Conservation (phyloP, 1,140 invertebrate species). For the Lordiphosa collinella region DNA sequence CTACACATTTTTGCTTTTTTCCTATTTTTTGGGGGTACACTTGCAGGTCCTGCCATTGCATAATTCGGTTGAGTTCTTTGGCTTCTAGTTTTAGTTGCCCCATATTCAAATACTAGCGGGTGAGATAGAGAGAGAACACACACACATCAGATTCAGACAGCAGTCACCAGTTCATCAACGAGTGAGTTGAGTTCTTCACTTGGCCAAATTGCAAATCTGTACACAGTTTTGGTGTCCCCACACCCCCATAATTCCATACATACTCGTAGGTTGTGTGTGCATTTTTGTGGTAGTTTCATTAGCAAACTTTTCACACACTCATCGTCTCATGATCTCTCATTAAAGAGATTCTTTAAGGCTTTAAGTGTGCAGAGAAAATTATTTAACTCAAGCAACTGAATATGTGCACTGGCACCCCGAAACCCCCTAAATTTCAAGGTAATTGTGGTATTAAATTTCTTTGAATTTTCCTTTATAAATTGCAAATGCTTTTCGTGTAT, state of each 20-base stretch:
- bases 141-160: constrained; percentile 17
- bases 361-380: neutral
- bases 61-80: constrained; percentile 30
- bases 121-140: constrained; percentile 4
- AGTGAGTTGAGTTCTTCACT: constrained; percentile 7
- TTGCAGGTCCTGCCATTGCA: constrained; percentile 29
- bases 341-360: constrained; percentile 4
- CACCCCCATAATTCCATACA: no score
- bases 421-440: no score
- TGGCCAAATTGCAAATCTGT: constrained; percentile 13
- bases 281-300: constrained; percentile 48
- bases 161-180: constrained; percentile 33
- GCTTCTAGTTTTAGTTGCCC: constrained; percentile 19
- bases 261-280: no score
- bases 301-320: constrained; percentile 13
- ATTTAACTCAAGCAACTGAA: no score
- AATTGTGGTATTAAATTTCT: no score
- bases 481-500: no score
- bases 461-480: no score
- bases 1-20: neutral
- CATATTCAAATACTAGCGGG: constrained; percentile 8
- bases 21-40: constrained; percentile 11
- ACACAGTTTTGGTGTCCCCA: no score
- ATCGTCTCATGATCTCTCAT: neutral
- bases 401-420: no score